Evolutionary conservation across 2,797 vertebrate genomes (phyloP).

Genomic region (Sciurus vulgaris): DNA sequence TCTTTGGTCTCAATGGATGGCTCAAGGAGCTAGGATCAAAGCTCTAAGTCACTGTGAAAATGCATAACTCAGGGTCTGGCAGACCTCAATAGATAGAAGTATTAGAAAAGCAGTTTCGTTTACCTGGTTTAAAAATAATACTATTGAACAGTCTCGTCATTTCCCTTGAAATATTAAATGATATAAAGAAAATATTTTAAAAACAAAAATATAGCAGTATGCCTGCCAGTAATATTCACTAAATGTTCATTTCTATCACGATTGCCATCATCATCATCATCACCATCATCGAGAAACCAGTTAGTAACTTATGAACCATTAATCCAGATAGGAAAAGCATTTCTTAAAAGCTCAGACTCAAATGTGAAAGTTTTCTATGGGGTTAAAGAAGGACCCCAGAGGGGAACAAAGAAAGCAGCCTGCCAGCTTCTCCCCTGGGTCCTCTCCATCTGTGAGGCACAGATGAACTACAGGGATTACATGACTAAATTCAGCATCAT

Average conservation of each 20-base stretch:
- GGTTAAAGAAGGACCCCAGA: not conserved
- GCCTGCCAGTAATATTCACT: not conserved
- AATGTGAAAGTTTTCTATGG: not conserved
- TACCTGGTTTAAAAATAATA: conserved; percentile 23
- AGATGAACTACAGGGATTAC: not conserved
- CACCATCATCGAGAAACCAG: not conserved
- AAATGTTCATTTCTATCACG: not conserved
- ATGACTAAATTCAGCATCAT: not conserved
- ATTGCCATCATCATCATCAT: too few species aligned
- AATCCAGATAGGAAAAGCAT: not conserved
- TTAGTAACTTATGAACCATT: not conserved
- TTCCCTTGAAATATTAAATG: conserved; percentile 1
- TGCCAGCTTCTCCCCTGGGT: not conserved
- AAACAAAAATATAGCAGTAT: not conserved
- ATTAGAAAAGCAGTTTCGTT: conserved; percentile 20
- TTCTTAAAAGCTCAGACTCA: not conserved
- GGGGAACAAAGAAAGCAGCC: not conserved
- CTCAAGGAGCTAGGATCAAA: not conserved
- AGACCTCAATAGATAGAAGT: not conserved
- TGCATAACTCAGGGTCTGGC: not conserved
- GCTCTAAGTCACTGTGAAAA: conserved; percentile 39
- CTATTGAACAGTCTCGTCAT: not conserved
- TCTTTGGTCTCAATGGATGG: not conserved
- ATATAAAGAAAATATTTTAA: not conserved
- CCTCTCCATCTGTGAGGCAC: not conserved